Evolutionary conservation across 2,888 invertebrate species (phyloP).

Genomic region (Andrena camellia): DNA sequence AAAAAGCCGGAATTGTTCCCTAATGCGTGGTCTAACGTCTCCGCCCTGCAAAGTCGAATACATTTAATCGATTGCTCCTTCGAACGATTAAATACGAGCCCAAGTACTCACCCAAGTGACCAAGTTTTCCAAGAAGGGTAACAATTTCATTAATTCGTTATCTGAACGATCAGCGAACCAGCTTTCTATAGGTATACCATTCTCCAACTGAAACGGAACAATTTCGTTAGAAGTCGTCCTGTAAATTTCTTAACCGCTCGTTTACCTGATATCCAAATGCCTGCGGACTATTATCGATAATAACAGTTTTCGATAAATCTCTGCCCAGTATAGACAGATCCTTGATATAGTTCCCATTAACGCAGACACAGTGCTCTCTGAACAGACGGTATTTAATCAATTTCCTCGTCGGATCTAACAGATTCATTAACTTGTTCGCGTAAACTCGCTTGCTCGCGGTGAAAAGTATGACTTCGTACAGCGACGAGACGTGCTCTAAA

Average conservation of each 20-base stretch:
- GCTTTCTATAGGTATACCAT: slow-evolving; percentile 98
- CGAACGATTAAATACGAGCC: slow-evolving; percentile 10
- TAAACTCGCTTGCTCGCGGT: slow-evolving; percentile 98
- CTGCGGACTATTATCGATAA: slow-evolving; percentile 96
- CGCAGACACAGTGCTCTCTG: slow-evolving; percentile 97
- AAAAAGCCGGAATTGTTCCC: slow-evolving; percentile 95
- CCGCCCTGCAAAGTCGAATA: slow-evolving; percentile 89
- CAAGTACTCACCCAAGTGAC: slow-evolving; percentile 89
- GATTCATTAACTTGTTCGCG: slow-evolving; percentile 96
- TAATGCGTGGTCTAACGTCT: slow-evolving; percentile 96
- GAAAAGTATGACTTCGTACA: slow-evolving; percentile 97
- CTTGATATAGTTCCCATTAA: slow-evolving; percentile 98
- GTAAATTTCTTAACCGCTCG: slow-evolving; percentile 19
- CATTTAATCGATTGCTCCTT: slow-evolving; percentile 14
- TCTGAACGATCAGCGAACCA: slow-evolving; percentile 97
- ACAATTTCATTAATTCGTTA: slow-evolving; percentile 94
- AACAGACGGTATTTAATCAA: slow-evolving; percentile 97
- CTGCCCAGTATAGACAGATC: slow-evolving; percentile 96
- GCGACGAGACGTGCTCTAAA: slow-evolving; percentile 93
- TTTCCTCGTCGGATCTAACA: slow-evolving; percentile 94
- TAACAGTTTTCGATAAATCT: slow-evolving; percentile 95
- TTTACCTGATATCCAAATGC: slow-evolving; percentile 96
- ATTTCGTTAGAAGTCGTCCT: slow-evolving; percentile 11
- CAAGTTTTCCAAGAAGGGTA: slow-evolving; percentile 96
- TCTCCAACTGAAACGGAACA: slow-evolving; percentile 90